Evolutionary conservation across 2,888 invertebrate genomes (phyloP), one percentile per base, ranked within the genome.

Genomic region (Athrips mouffetella): DNA sequence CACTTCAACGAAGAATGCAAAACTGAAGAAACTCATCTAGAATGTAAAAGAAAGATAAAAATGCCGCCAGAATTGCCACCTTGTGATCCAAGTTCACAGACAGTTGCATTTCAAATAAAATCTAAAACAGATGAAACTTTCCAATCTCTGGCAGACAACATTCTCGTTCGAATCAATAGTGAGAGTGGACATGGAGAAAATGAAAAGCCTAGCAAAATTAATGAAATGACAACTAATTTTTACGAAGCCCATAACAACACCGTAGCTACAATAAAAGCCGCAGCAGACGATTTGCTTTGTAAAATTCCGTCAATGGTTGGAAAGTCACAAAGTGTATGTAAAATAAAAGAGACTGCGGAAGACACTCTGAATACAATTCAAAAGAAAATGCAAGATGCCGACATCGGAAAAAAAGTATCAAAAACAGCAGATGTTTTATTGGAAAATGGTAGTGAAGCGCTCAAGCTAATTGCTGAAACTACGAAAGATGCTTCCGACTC

Each of bases 231-330:
- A n/a, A n/a, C n/a, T n/a, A n/a, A n/a, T n/a, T n/a, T n/a, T n/a
- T n/a, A n/a, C n/a, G 55, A 69, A 2, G 54, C 58, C 20, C 69
- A 72, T 47, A 54, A 51, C 15, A 57, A 69, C 56, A 65, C 76
- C 0, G 51, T 79, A 30, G 51, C 60, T 3, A 69, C 65, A 0
- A 62, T 81, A 4, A 74, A 69, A 60, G 49, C 52, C 23, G 72
- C 75, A 2, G 65, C 76, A 51, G 65, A 72, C 59, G 72, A 71
- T 49, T 62, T 80, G 16, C 54, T 74, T 1, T 65, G 60, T 2
- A 75, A 69, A 52, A 62, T 71, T 13, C n/a, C 31, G 11, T 16
- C 33, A 11, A 33, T 7, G 16, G 1, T 73, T 63, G 47, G 59
- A 55, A 3, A 63, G 60, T 6, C 27, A 27, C n/a, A n/a, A 8